Percentiles rank a stretch among this genome's conserved stretches.
Conservation (phyloP, 2,797 vertebrate species). For the Danionella dracula region DNA sequence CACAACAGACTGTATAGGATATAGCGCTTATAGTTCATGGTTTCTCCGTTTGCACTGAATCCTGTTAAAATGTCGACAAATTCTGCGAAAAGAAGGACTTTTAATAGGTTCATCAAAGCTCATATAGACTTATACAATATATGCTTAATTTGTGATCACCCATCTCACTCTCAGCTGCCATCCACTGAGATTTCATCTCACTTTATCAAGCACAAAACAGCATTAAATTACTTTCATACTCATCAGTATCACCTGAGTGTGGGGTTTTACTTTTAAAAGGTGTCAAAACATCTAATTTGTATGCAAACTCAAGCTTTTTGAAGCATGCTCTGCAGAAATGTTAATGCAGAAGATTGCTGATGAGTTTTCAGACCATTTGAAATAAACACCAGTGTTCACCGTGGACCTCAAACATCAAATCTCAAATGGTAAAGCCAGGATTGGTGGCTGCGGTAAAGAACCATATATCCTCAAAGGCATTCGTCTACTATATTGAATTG, state of each 20-base stretch:
- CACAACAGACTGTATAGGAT: too few relatives aligned
- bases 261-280: constrained; percentile 12
- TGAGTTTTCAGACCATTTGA: constrained; percentile 1
- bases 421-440: constrained; percentile 1
- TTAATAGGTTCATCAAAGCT: neutral
- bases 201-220: constrained; percentile 6
- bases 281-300: constrained; percentile 26
- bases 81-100: neutral
- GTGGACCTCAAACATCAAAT: neutral
- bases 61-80: neutral
- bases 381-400: neutral
- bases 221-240: constrained; percentile 23
- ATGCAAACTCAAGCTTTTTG: constrained; percentile 4
- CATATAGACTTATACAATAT: neutral
- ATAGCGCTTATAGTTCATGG: too few relatives aligned
- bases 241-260: constrained; percentile 13
- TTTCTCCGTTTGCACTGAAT: neutral
- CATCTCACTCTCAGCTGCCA: neutral
- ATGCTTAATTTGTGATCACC: neutral
- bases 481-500: constrained; percentile 36
- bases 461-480: constrained; percentile 29
- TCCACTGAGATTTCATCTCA: neutral
- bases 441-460: constrained; percentile 4
- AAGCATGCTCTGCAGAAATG: neutral
- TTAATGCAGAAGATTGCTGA: constrained; percentile 3